Percentiles rank a stretch among this genome's conserved stretches.
These are phyloP conservation scores for Falco naumanni DNA, from an alignment of 2,797 vertebrate species.

Conservation along the genomic window DNA sequence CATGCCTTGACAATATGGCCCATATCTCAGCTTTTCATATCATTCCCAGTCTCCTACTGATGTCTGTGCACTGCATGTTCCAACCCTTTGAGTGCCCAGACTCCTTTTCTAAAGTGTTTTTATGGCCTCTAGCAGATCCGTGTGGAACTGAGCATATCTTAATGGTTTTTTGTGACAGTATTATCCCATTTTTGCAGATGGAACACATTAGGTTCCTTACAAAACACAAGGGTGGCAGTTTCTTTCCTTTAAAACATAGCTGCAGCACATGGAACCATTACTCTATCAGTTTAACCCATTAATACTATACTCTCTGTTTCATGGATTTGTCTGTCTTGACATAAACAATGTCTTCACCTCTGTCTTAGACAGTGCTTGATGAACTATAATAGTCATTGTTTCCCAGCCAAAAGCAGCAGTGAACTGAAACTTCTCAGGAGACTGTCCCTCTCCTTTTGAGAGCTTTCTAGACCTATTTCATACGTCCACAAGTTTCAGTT, in stretches of 20 bases:
- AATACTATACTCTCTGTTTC: neutral
- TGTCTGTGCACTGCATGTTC: neutral
- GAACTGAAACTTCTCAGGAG: conserved; percentile 9
- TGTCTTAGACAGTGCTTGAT: neutral
- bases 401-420: neutral
- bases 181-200: neutral
- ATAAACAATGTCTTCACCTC: neutral
- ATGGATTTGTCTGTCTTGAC: neutral
- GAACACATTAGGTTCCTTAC: neutral
- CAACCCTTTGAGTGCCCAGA: neutral
- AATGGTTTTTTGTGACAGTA: neutral
- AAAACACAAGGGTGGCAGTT: neutral
- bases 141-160: neutral
- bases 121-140: neutral
- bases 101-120: neutral
- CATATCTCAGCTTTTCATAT: neutral
- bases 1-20: conserved; percentile 9
- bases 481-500: neutral
- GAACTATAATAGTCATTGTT: neutral
- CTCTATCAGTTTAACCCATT: neutral
- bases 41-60: neutral
- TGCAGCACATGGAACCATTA: neutral
- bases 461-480: neutral
- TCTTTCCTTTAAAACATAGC: neutral
- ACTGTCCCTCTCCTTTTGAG: neutral